Conservation (phyloP, 2,113 vertebrate species). For the Sphaerodactylus townsendi region DNA sequence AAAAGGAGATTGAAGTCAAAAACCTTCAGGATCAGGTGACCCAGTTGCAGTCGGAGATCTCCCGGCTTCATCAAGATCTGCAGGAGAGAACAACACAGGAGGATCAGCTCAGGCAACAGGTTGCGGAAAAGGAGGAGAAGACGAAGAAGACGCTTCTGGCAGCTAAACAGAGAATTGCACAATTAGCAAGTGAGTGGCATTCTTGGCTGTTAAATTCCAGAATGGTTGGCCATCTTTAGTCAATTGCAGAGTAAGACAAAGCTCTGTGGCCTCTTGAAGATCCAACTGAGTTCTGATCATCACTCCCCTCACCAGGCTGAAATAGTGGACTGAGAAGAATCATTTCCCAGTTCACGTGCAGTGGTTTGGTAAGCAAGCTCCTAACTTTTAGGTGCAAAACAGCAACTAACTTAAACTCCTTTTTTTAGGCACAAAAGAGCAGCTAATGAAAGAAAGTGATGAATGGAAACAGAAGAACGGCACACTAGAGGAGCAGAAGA, state of each 20-base stretch:
- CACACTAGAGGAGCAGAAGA: constrained; percentile 83
- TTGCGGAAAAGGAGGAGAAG: constrained; percentile 93
- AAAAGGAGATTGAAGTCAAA: constrained; percentile 86
- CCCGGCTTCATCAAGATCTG: constrained; percentile 86
- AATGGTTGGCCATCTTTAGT: rapidly evolving
- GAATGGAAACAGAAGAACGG: constrained; percentile 85
- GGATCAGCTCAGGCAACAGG: constrained; percentile 88
- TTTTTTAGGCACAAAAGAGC: constrained; percentile 83
- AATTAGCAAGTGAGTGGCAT: constrained; percentile 78
- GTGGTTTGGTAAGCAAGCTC: not conserved
- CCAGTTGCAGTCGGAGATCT: constrained; percentile 84
- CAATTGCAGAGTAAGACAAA: not conserved
- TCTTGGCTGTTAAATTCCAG: not conserved
- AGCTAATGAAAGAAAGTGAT: constrained; percentile 89
- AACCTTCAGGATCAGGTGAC: constrained; percentile 84
- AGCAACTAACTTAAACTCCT: no score
- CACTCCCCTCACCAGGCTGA: not conserved
- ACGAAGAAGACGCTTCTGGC: constrained; percentile 88
- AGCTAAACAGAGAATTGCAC: constrained; percentile 92
- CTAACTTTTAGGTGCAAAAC: constrained; percentile 80
- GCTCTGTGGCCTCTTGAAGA: not conserved
- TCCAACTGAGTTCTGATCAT: not conserved
- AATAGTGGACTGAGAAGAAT: not conserved
- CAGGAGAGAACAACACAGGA: constrained; percentile 88
- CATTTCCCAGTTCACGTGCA: not conserved